These are phyloP conservation scores for Tetraodon nigroviridis DNA, from an alignment of 2,113 vertebrate genomes.

Conservation along the genomic window DNA sequence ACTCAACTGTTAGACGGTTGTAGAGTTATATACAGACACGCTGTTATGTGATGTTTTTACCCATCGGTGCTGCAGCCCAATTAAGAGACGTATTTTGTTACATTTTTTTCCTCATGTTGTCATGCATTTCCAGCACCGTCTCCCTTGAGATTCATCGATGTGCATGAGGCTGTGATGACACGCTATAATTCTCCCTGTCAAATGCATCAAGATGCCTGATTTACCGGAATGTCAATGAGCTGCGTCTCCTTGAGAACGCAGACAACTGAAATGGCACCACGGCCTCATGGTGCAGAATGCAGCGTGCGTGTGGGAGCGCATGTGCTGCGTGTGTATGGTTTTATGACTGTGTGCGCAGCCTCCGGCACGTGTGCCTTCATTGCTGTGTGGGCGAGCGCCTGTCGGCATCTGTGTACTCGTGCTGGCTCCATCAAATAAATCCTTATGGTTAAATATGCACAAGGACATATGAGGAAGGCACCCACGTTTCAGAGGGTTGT, in stretches of 20 bases:
- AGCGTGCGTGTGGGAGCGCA: neutral
- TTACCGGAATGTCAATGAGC: slow-evolving; percentile 65
- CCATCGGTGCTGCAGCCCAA: slow-evolving; percentile 18
- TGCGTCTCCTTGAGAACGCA: slow-evolving; percentile 59
- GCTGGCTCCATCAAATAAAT: slow-evolving; percentile 25
- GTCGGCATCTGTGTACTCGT: slow-evolving; percentile 23
- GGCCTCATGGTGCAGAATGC: slow-evolving; percentile 38
- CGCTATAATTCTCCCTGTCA: slow-evolving; percentile 65
- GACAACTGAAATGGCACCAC: slow-evolving; percentile 41
- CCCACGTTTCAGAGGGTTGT: no score
- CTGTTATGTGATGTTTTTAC: neutral
- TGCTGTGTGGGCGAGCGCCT: slow-evolving; percentile 20
- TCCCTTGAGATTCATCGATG: slow-evolving; percentile 37
- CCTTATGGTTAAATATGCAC: slow-evolving; percentile 42
- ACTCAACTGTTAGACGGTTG: neutral
- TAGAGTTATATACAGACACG: neutral
- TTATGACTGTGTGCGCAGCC: slow-evolving; percentile 13
- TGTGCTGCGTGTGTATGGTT: slow-evolving; percentile 10
- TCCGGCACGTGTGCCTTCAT: slow-evolving; percentile 17
- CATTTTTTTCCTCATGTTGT: slow-evolving; percentile 29
- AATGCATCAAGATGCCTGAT: slow-evolving; percentile 54
- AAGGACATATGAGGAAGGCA: neutral
- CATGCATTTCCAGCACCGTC: slow-evolving; percentile 23
- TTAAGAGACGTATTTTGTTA: slow-evolving; percentile 33
- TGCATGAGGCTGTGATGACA: slow-evolving; percentile 46